phyloP scores from a whole-genome alignment of 64 coral and sea anemone species.

The Catalaphyllia jardinei region DNA sequence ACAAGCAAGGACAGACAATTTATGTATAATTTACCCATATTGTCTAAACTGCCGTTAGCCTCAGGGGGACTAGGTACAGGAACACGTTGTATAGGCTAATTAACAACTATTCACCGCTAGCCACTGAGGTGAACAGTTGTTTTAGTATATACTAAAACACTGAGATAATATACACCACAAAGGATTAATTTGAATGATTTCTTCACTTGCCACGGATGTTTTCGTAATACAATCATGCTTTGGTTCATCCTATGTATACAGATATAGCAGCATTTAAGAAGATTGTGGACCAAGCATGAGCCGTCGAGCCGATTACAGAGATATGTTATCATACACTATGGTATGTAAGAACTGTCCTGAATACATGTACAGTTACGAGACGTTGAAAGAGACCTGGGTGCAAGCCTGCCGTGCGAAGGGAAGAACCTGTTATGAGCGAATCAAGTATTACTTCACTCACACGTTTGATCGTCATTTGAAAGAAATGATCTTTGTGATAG shows the following conservation, averaged over 20 bases:
- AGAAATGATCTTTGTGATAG: conserved; percentile 31
- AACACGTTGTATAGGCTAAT: too few relatives aligned
- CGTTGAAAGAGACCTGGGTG: conserved; percentile 14
- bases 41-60: too few relatives aligned
- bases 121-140: too few relatives aligned
- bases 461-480: conserved; percentile 17
- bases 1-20: too few relatives aligned
- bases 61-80: too few relatives aligned
- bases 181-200: too few relatives aligned
- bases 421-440: not conserved
- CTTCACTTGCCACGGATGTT: too few relatives aligned
- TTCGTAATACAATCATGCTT: too few relatives aligned
- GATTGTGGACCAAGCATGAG: conserved; percentile 3
- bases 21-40: too few relatives aligned
- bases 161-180: too few relatives aligned
- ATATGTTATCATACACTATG: not conserved
- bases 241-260: not conserved
- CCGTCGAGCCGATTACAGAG: not conserved
- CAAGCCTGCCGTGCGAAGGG: not conserved
- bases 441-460: conserved; percentile 18
- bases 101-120: too few relatives aligned
- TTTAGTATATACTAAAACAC: too few relatives aligned
- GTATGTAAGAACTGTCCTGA: not conserved
- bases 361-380: conserved; percentile 22
- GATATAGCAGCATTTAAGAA: not conserved